Base-by-base conservation (phyloP, 2,797 vertebrate genomes). In the Pitangus sulphuratus region DNA sequence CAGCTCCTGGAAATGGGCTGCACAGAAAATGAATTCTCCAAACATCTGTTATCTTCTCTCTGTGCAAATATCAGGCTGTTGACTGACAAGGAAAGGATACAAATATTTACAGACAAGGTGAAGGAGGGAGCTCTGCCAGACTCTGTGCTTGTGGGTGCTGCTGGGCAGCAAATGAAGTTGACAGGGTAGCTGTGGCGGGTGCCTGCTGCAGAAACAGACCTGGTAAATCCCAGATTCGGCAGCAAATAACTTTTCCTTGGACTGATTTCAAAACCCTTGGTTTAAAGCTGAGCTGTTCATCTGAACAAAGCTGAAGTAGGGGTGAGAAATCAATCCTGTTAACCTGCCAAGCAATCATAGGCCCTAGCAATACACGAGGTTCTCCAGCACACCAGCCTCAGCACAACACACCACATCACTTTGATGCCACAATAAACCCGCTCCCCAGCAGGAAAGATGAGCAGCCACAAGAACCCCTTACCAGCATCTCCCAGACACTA, bases 81-180 rank as follows among this genome's bases (percentile, higher is more conserved):
- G 89, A 71, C 60, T 53, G 83, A 74, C 20, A 3, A 75, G 15
- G 25, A 39, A 53, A 88, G 92, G 76, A 94, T 87, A 68, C 86
- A 94, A 97, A 95, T 93, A 97, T 94, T 97, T 96, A 95, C 87
- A 87, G 85, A 90, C n/a, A 76, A 96, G 78, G 75, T 1, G 3
- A 88, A 57, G 53, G 53, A 8, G 17, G 79, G 58, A 87, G 58
- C n/a, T 72, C 70, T 75, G 58, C 90, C 94, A 87, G 13, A 12
- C 17, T 10, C 30, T 80, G 84, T 87, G 45, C 30, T 53, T 39
- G 26, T 39, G 53, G 65, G 69, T 85, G 84, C 71, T 40, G 61
- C 87, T 44, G 40, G 57, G 68, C 71, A 74, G 89, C 77, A 81
- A 54, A 51, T 0, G 1, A 50, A 84, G 56, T 51, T 93, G 70